Evolutionary conservation across 2,113 vertebrate genomes (phyloP).

Genomic region (Grammomys surdaster): DNA sequence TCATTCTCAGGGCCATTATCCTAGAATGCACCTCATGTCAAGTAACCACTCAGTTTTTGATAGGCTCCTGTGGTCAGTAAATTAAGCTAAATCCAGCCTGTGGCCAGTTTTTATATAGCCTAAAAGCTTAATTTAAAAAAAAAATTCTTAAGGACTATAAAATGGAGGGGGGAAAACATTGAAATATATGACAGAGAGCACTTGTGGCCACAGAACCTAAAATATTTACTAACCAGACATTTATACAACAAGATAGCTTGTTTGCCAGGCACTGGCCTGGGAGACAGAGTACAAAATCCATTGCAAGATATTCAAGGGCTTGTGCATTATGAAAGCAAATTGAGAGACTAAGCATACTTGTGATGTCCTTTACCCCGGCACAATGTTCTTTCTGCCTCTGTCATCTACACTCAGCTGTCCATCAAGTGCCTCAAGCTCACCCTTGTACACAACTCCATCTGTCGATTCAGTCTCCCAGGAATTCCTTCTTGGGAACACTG

Average conservation of each 20-base stretch:
- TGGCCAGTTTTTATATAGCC: background rate
- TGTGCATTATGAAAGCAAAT: background rate
- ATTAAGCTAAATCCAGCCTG: background rate
- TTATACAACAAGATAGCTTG: constrained; percentile 10
- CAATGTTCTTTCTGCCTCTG: background rate
- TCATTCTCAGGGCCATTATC: background rate
- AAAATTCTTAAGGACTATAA: background rate
- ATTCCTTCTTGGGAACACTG: background rate
- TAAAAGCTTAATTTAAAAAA: background rate
- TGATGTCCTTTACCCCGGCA: background rate
- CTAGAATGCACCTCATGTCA: constrained; percentile 1
- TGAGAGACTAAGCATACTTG: background rate
- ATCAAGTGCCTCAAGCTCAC: constrained; percentile 1
- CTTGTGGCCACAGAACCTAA: background rate
- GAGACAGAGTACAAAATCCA: background rate
- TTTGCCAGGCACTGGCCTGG: background rate
- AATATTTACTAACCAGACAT: constrained; percentile 42
- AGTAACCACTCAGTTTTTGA: background rate
- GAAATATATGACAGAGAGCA: background rate
- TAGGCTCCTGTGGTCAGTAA: background rate
- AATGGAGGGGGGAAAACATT: background rate
- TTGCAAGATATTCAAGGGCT: background rate
- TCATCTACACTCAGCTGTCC: constrained; percentile 25
- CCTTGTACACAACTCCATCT: background rate
- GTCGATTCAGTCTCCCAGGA: background rate